These are phyloP conservation scores for Hypomecis punctinalis DNA, from an alignment of 2,888 invertebrate species.

Conservation along the genomic window DNA sequence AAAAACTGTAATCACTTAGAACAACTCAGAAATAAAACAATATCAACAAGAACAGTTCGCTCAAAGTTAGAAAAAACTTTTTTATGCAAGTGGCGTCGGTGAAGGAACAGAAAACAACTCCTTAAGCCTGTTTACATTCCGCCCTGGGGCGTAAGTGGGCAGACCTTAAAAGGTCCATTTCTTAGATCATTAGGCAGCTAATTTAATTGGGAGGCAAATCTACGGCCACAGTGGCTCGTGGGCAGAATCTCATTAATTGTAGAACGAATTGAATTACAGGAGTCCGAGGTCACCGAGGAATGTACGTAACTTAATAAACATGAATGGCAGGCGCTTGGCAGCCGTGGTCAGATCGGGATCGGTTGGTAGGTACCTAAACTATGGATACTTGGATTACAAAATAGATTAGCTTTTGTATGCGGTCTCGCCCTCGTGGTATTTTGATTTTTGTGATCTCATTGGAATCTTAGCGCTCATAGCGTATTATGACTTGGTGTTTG, in stretches of 20 bases:
- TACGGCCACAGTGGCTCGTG: constrained; percentile 50
- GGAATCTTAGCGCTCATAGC: too few relatives aligned
- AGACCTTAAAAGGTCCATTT: constrained; percentile 50
- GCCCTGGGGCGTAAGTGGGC: constrained; percentile 27
- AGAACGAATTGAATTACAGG: constrained; percentile 67
- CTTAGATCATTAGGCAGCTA: constrained; percentile 68
- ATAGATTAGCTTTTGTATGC: too few relatives aligned
- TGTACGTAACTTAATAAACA: constrained; percentile 39
- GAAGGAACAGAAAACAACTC: constrained; percentile 33
- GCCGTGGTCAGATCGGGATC: background rate
- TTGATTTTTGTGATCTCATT: too few relatives aligned
- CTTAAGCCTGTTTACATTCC: constrained; percentile 34
- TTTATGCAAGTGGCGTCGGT: constrained; percentile 20
- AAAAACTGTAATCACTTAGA: background rate
- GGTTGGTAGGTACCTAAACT: background rate
- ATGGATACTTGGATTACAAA: too few relatives aligned
- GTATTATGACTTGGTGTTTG: too few relatives aligned
- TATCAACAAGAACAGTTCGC: background rate
- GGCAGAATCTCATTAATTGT: constrained; percentile 69
- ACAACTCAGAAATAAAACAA: constrained; percentile 1
- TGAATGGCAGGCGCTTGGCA: constrained; percentile 20
- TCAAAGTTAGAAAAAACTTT: constrained; percentile 13
- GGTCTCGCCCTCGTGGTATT: too few relatives aligned
- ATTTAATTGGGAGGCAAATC: constrained; percentile 65
- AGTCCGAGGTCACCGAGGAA: constrained; percentile 48